phyloP scores from a whole-genome alignment of 35 echinoderm and acorn worm genomes.

The Chiridota heheva region DNA sequence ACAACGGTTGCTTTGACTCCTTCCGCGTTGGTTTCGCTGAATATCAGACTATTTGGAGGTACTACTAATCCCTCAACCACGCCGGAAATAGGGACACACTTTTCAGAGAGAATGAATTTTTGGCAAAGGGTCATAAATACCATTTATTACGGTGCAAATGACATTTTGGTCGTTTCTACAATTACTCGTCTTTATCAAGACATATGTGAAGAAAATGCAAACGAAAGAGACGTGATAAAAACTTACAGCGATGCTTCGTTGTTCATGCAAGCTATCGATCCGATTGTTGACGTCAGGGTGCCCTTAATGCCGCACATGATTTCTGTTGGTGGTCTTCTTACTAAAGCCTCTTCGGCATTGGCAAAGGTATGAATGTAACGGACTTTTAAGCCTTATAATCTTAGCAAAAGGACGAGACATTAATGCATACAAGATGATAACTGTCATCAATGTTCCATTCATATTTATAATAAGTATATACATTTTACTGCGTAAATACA shows the following conservation, averaged over 20 bases:
- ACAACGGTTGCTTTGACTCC: constrained; percentile 8
- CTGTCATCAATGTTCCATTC: too few species aligned
- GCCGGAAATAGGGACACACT: background rate
- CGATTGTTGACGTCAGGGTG: constrained; percentile 39
- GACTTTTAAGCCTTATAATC: too few species aligned
- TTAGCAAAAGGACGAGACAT: too few species aligned
- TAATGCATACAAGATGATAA: too few species aligned
- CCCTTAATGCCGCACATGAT: constrained; percentile 58
- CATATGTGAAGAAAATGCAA: constrained; percentile 4
- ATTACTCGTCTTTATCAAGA: background rate
- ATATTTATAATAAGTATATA: too few species aligned
- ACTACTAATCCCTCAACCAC: background rate
- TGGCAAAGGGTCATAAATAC: constrained; percentile 4
- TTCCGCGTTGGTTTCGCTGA: background rate
- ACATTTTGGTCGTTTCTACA: background rate
- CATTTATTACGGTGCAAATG: too few species aligned
- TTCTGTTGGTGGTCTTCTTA: constrained; percentile 62
- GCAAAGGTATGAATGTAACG: too few species aligned
- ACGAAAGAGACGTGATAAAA: background rate
- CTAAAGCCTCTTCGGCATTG: constrained; percentile 27
- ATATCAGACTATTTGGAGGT: constrained; percentile 6
- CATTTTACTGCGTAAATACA: too few species aligned
- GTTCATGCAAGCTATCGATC: constrained; percentile 25
- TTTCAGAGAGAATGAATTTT: constrained; percentile 26
- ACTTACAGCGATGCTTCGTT: background rate